Percentiles rank a stretch among this genome's conserved stretches.
phyloP scores from a whole-genome alignment of 2,888 invertebrate genomes.

The Cyrtodaria siliqua region DNA sequence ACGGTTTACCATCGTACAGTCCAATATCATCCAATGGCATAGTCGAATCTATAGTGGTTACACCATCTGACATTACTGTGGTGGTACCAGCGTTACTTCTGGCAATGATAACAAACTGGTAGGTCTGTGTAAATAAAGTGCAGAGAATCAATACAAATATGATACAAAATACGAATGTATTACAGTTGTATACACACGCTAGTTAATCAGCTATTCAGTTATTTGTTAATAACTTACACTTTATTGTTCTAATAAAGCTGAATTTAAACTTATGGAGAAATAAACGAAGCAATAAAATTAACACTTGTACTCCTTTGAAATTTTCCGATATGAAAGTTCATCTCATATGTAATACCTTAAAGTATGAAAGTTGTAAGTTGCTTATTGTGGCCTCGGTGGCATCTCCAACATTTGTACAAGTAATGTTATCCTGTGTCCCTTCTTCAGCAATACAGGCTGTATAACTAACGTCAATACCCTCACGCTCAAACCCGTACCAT shows the following conservation, averaged over 20 bases:
- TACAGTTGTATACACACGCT: too few species aligned
- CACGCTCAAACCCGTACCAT: slow-evolving; percentile 12
- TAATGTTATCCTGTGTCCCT: background rate
- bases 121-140: slow-evolving; percentile 35
- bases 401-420: background rate
- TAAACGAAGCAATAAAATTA: too few species aligned
- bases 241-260: too few species aligned
- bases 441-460: slow-evolving; percentile 6
- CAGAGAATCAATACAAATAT: too few species aligned
- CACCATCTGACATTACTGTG: slow-evolving; percentile 52
- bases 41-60: slow-evolving; percentile 40
- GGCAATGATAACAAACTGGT: slow-evolving; percentile 53
- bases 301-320: too few species aligned
- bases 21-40: slow-evolving; percentile 16
- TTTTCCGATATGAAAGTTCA: too few species aligned
- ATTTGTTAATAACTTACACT: too few species aligned
- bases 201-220: too few species aligned
- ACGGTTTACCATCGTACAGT: slow-evolving; percentile 34
- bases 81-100: slow-evolving; percentile 37
- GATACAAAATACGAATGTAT: too few species aligned
- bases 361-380: background rate
- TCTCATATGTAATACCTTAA: slow-evolving; percentile 6
- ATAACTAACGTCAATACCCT: background rate
- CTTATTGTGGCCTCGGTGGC: background rate
- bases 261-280: too few species aligned